Conservation (phyloP, 1,140 invertebrate species). For the Lordiphosa mommai region DNA sequence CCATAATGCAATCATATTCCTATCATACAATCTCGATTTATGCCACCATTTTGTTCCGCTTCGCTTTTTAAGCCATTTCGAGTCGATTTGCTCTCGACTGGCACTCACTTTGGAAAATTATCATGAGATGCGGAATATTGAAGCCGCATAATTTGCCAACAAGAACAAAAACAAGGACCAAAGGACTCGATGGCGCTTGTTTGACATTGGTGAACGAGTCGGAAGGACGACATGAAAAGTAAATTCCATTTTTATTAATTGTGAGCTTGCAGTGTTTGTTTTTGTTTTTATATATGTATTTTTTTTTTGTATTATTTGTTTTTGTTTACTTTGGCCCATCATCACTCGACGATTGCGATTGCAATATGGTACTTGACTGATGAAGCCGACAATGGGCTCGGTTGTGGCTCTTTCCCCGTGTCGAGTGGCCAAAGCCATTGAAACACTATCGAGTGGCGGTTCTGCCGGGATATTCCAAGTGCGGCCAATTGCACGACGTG, state of each 20-base stretch:
- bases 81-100: conserved; percentile 24
- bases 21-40: too few relatives aligned
- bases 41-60: too few relatives aligned
- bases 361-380: conserved; percentile 47
- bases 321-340: background rate
- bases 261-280: conserved; percentile 15
- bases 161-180: conserved; percentile 23
- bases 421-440: conserved; percentile 48
- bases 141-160: conserved; percentile 46
- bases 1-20: too few relatives aligned
- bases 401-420: conserved; percentile 9
- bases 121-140: conserved; percentile 40
- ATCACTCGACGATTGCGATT: conserved; percentile 10
- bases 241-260: conserved; percentile 69
- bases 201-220: conserved; percentile 46
- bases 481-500: conserved; percentile 1
- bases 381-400: conserved; percentile 27
- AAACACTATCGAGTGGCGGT: conserved; percentile 48
- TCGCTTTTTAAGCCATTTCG: conserved; percentile 14
- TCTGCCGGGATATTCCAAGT: conserved; percentile 12
- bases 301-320: background rate
- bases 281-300: conserved; percentile 17
- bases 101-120: conserved; percentile 46
- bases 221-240: conserved; percentile 40
- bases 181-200: conserved; percentile 18